Conservation (phyloP, 1,140 invertebrate species). For the Rhagoletis pomonella region DNA sequence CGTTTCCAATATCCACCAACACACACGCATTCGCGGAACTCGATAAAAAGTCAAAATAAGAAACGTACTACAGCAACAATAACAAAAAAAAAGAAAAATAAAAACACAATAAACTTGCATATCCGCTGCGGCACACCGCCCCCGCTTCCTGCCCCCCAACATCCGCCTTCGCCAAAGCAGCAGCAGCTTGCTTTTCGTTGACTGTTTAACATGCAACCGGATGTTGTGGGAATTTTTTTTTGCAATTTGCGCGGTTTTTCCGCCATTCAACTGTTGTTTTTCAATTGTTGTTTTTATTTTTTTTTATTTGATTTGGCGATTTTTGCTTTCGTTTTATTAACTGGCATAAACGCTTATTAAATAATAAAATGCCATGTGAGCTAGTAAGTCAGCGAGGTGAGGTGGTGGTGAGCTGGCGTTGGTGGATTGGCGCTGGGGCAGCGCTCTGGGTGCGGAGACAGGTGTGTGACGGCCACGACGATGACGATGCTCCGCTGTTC, state of each 20-base stretch:
- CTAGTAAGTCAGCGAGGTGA: background rate
- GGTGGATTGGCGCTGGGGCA: background rate
- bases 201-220: slow-evolving; percentile 43
- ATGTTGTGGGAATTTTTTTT: slow-evolving; percentile 48
- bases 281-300: background rate
- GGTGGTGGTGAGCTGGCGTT: background rate
- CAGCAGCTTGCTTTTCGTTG: background rate
- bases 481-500: background rate
- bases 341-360: slow-evolving; percentile 45
- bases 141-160: background rate
- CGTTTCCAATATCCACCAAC: background rate
- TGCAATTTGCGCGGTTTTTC: slow-evolving; percentile 32
- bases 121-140: slow-evolving; percentile 2
- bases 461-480: background rate
- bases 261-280: slow-evolving; percentile 37
- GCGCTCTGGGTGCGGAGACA: background rate
- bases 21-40: background rate
- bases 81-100: background rate
- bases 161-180: background rate
- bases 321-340: slow-evolving; percentile 47
- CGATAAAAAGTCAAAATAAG: background rate
- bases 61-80: background rate
- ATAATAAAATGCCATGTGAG: slow-evolving; percentile 48
- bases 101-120: slow-evolving; percentile 19
- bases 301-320: background rate